These are phyloP conservation scores for Thalpophila matura DNA, from an alignment of 2,888 invertebrate species.

Conservation along the genomic window DNA sequence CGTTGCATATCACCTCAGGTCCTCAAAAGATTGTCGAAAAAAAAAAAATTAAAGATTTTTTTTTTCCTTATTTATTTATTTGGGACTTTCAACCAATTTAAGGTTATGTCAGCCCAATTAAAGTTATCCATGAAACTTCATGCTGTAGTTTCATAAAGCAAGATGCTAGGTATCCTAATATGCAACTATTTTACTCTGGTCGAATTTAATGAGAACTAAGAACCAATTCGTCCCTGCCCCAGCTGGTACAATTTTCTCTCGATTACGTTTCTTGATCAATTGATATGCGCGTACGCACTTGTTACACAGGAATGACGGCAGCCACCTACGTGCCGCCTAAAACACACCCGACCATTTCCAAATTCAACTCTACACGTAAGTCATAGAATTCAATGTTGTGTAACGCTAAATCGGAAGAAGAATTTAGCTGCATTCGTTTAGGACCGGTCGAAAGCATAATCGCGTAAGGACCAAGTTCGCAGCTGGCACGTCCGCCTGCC, in stretches of 20 bases:
- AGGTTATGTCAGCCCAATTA: no score
- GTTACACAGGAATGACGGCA: slow-evolving; percentile 88
- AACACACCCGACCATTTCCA: slow-evolving; percentile 38
- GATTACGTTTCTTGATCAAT: slow-evolving; percentile 85
- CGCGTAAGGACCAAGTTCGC: slow-evolving; percentile 79
- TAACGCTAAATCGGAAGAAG: slow-evolving; percentile 61
- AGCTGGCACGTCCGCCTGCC: slow-evolving; percentile 79
- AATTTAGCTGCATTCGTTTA: slow-evolving; percentile 74
- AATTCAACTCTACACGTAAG: slow-evolving; percentile 60
- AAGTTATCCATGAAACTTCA: no score
- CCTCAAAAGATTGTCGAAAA: no score
- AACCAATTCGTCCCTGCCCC: slow-evolving; percentile 70
- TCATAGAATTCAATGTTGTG: slow-evolving; percentile 63
- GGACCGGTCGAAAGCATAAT: slow-evolving; percentile 82
- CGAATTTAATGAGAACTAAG: no score
- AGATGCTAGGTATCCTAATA: no score
- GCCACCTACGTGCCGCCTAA: slow-evolving; percentile 73
- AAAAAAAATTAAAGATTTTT: no score
- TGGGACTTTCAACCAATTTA: no score
- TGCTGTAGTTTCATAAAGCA: no score
- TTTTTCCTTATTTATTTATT: no score
- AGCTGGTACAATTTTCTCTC: slow-evolving; percentile 86
- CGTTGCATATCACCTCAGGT: no score
- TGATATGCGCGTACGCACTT: slow-evolving; percentile 80
- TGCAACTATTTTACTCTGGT: no score